A percentile compares a stretch with the other conserved stretches of the same genome.
Evolutionary conservation across 2,797 vertebrate species (phyloP).

Genomic region (Siniperca scherzeri): DNA sequence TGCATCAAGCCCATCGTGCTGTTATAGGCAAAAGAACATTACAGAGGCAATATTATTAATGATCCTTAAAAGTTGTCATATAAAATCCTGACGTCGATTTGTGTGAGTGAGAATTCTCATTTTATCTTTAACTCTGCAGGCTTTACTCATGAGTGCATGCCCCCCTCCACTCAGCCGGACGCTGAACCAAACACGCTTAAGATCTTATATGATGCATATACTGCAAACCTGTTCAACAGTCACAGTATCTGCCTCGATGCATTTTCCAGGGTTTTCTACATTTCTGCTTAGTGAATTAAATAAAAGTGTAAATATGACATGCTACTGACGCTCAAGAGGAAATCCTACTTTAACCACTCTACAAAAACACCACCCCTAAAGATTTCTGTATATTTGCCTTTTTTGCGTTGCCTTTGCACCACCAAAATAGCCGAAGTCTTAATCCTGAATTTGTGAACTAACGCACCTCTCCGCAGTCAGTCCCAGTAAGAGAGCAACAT

Average conservation of each 20-base stretch:
- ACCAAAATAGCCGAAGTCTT: not conserved
- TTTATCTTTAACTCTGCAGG: not conserved
- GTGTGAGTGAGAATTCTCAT: not conserved
- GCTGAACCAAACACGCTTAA: not conserved
- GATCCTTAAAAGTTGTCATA: not conserved
- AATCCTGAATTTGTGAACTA: slow-evolving; percentile 1
- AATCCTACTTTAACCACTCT: not conserved
- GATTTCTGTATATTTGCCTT: not conserved
- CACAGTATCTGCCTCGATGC: not conserved
- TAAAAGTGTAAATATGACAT: not conserved
- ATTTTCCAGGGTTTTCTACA: not conserved
- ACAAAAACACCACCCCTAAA: not conserved
- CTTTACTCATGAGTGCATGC: no score
- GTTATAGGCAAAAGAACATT: no score
- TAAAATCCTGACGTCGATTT: not conserved
- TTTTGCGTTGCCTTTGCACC: slow-evolving; percentile 1
- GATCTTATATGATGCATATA: no score
- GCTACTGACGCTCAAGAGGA: not conserved
- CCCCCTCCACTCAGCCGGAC: not conserved
- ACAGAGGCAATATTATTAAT: not conserved
- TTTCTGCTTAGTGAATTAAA: not conserved
- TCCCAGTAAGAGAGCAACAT: slow-evolving; percentile 18
- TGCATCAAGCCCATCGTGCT: no score
- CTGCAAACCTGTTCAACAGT: not conserved
- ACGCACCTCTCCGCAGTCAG: slow-evolving; percentile 19